Evolutionary conservation across 2,797 vertebrate species (phyloP), one percentile per base, ranked within the genome.

Genomic region (Corythornis leucogaster): DNA sequence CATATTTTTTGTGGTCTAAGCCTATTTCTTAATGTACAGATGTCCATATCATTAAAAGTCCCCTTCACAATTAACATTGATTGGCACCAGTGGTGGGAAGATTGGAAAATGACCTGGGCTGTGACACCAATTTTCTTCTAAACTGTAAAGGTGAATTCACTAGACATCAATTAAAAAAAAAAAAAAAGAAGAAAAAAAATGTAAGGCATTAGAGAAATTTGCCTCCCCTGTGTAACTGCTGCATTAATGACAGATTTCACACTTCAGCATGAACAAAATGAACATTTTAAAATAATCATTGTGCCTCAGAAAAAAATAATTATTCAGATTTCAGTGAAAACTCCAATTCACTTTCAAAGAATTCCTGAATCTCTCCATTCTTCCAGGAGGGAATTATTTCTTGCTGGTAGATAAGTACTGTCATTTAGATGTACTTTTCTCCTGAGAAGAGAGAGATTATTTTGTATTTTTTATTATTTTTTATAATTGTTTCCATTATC

Each of bases 1-100:
- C 35, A 79, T 53, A 53, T 62, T 71, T 92, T 94, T 96, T 46
- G 59, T 96, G 87, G 79, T 95, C 64, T 96, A 66, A 63, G 14
- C 6, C 10, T 80, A 68, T 83, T 92, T 74, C 50, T 69, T 57
- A 78, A 61, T 33, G 20, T 62, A 80, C 28, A 87, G 55, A n/a
- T 78, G 66, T 42, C 64, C 77, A 38, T 24, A 50, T 35, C 6
- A 78, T 93, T 81, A 92, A 87, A 91, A 92, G 78, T 28, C 6
- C 6, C 12, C 73, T 53, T 90, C 38, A 85, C 21, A 46, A 50
- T 92, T 93, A 59, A 4, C 25, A 84, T 4, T 73, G 67, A 83
- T 80, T 78, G 58, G 5, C 40, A 90, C 15, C 51, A 43, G 53
- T 59, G 45, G 4, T n/a, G 18, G 21, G 20, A 85, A 53, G 38